Base-by-base conservation (phyloP, 2,888 invertebrate species). In the Zhuqinia jingwanae region DNA sequence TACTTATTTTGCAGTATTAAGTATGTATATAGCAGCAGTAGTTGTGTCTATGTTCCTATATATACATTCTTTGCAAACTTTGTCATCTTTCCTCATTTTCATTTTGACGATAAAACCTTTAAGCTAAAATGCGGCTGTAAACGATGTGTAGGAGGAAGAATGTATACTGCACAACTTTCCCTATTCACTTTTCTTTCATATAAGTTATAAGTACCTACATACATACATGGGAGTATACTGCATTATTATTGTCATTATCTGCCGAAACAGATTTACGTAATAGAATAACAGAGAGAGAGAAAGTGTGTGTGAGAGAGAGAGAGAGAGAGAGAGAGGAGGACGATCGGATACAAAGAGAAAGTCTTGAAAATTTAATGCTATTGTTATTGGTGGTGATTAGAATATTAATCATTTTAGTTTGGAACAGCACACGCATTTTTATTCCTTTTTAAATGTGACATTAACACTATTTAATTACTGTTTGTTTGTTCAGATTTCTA, bases 351-450 rank as follows among this genome's bases (percentile, higher is more conserved):
- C n/a, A n/a, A n/a, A n/a, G n/a, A n/a, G n/a, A 56, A 42, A 42
- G 77, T 60, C 25, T 45, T 60, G 20, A 77, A 77, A 22, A n/a
- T n/a, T n/a, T 36, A 56, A 68, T 68, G 15, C 30, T 53, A 80
- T 68, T 80, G 79, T 68, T 53, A 80, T 80, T 68, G 50, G 53
- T 6, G 42, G 53, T 81, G 81, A 81, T 81, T 70, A 36, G 81
- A 81, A 81, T 81, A 81, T 81, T 81, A 81, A 81, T 81, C 81
- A 81, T 58, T 78, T 78, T 45, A 30, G 13, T 27, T 78, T 60
- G 63, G 45, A 63, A 27, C 47, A 78, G 30, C 50, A 15, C 15
- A 53, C 50, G 68, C 1, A 60, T 78, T 78, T n/a, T 58, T 47
- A 60, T 78, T 47, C 27, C 63, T 22, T 17, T 60, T 78, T 42